Evolutionary conservation across 92 coral and sea anemone species (phyloP).

Genomic region (Porites lobata): DNA sequence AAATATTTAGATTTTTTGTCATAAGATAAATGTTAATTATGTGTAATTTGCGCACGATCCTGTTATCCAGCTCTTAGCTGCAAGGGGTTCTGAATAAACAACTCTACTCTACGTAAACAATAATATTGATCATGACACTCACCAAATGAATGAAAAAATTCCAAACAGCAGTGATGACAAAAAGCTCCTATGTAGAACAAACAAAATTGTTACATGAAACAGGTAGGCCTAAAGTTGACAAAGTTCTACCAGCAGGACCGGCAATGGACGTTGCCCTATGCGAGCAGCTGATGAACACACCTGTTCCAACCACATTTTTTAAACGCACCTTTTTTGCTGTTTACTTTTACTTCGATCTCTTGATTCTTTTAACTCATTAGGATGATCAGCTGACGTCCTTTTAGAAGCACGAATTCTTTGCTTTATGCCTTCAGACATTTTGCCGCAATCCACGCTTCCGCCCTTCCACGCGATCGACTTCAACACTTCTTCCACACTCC

Average conservation of each 20-base stretch:
- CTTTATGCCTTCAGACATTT: slow-evolving; percentile 21
- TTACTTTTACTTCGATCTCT: background rate
- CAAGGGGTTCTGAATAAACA: no score
- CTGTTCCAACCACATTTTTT: no score
- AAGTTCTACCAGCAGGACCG: background rate
- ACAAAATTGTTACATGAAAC: background rate
- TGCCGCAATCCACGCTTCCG: background rate
- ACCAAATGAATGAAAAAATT: slow-evolving; percentile 27
- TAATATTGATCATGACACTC: background rate
- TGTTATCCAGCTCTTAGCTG: no score
- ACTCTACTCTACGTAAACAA: background rate
- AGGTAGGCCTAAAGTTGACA: background rate
- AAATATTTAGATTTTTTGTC: no score
- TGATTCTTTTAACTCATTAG: background rate
- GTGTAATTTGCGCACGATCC: no score
- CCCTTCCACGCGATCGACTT: no score
- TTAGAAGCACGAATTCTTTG: background rate
- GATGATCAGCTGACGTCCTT: background rate
- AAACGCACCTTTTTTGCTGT: slow-evolving; percentile 1
- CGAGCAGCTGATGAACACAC: no score
- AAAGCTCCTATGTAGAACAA: slow-evolving; percentile 8
- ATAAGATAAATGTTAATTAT: no score
- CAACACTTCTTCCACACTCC: no score
- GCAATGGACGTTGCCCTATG: background rate
- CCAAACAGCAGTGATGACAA: slow-evolving; percentile 1